Base-by-base conservation (phyloP, 2,113 vertebrate genomes). In the Colinus virginianus region DNA sequence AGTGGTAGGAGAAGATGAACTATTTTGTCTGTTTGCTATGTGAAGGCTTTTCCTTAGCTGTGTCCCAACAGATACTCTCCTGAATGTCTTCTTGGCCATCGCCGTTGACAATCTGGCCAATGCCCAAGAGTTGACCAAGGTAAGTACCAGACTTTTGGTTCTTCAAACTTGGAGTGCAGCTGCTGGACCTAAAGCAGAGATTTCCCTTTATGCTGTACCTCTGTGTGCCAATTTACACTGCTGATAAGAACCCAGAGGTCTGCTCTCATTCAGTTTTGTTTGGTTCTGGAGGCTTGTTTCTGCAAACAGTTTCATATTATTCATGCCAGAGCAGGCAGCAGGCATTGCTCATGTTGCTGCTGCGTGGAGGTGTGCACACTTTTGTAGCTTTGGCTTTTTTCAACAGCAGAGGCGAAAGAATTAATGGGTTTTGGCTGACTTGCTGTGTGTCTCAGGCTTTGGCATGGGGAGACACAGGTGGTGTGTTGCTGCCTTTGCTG, bases 41-140 rank as follows among this genome's bases (percentile, higher is more conserved):
- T 45, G 75, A 46, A 28, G 36, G 1, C 26, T 51, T 62, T 96
- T 98, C 98, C 98, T 99, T 90, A 99, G 92, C 96, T 82, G 78
- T 51, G 80, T 70, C 82, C 91, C 80, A 46, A 95, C 80, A 99
- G 99, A 99, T 45, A 99, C 99, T 0, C 98, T 99, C 18, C 98
- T 99, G 94, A 99, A 99, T 2, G 99, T 99, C 84, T 99, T 99
- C 96, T 91, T 99, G 98, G 99, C 99, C 93, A 99, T 99, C 1
- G 99, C 99, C 9, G 99, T 99, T 22, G 99, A 99, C 97, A 99
- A 99, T 82, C 98, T 99, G 7, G 99, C 99, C 55, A 99, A 99
- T 1, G 99, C 99, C 58, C 99, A 99, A 95, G 99, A 99, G 90
- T 97, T 99, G 72, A 99, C 99, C 63, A 99, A 99, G 99, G 99